These are phyloP conservation scores for Sphyrna mokarran DNA, from an alignment of 2,113 vertebrate species.

Conservation along the genomic window DNA sequence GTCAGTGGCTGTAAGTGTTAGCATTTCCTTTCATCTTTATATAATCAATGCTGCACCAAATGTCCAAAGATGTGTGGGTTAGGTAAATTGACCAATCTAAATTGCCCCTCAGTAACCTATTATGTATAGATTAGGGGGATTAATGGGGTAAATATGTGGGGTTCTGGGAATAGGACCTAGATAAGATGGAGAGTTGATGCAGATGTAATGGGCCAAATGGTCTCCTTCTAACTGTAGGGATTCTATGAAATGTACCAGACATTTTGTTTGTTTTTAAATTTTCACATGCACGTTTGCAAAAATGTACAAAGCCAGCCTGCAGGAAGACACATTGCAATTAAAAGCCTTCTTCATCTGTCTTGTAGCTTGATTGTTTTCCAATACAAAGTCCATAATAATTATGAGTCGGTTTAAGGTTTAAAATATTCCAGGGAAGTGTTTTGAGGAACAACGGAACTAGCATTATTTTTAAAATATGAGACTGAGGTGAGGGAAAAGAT, in stretches of 20 bases:
- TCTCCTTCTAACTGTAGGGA: no score
- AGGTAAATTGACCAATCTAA: no score
- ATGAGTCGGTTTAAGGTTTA: background rate
- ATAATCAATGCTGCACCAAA: background rate
- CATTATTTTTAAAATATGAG: background rate
- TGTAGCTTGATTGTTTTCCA: background rate
- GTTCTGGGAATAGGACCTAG: no score
- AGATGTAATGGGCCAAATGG: no score
- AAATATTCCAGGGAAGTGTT: background rate
- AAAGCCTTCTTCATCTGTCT: background rate
- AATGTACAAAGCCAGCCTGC: background rate
- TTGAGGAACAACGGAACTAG: background rate
- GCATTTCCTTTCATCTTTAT: background rate
- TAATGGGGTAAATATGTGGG: no score
- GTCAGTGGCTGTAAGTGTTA: background rate
- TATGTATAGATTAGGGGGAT: no score
- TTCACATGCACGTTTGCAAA: background rate
- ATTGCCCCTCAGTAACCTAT: no score
- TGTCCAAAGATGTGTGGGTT: no score
- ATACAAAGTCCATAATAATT: background rate
- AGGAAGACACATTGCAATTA: background rate
- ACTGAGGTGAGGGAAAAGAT: background rate
- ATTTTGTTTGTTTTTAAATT: background rate
- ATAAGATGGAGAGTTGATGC: no score
- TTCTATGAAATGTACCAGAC: background rate